phyloP scores from a whole-genome alignment of 2,888 invertebrate species.

The Pammene aurita region DNA sequence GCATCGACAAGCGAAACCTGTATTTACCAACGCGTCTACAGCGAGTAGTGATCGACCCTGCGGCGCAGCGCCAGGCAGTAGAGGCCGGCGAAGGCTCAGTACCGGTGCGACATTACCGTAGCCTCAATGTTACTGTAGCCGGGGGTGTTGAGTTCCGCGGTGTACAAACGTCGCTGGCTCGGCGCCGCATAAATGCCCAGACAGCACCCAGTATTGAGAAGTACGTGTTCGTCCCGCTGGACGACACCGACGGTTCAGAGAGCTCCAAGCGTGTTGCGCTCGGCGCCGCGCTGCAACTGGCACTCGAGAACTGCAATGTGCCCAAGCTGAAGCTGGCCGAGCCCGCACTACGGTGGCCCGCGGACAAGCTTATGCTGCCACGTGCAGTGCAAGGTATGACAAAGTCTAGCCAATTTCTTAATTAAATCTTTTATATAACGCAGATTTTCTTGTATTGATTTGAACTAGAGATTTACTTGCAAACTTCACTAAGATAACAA shows the following conservation, averaged over 20 bases:
- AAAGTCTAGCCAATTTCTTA: not conserved
- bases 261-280: slow-evolving; percentile 86
- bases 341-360: slow-evolving; percentile 83
- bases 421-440: not conserved
- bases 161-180: slow-evolving; percentile 94
- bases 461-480: too few relatives aligned
- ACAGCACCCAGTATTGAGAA: slow-evolving; percentile 91
- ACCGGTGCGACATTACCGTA: slow-evolving; percentile 87
- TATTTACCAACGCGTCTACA: slow-evolving; percentile 95
- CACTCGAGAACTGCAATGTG: slow-evolving; percentile 89
- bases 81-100: slow-evolving; percentile 59
- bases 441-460: too few relatives aligned
- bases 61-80: slow-evolving; percentile 82
- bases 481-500: too few relatives aligned
- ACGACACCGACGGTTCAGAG: slow-evolving; percentile 84
- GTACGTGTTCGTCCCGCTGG: slow-evolving; percentile 91
- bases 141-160: slow-evolving; percentile 95
- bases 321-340: slow-evolving; percentile 90
- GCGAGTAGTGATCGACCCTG: slow-evolving; percentile 91
- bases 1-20: slow-evolving; percentile 89
- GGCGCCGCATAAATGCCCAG: slow-evolving; percentile 90
- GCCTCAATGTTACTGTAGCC: slow-evolving; percentile 88
- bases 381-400: slow-evolving; percentile 68
- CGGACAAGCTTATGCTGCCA: slow-evolving; percentile 86
- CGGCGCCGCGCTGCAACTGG: slow-evolving; percentile 87